Evolutionary conservation across 2,888 invertebrate genomes (phyloP).

Genomic region (Tenthredo amoena): DNA sequence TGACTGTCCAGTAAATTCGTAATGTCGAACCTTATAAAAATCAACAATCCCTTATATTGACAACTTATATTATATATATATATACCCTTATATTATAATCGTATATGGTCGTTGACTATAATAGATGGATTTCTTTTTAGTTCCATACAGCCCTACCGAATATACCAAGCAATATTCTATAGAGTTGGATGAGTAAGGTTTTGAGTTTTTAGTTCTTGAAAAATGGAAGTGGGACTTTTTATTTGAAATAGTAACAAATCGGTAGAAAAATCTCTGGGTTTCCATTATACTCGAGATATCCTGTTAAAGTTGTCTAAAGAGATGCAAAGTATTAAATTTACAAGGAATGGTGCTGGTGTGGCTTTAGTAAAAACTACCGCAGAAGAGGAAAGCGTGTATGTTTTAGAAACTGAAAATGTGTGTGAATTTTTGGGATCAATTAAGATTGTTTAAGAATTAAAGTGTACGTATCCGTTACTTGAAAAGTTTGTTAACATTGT

Average conservation of each 20-base stretch:
- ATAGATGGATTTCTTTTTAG: background rate
- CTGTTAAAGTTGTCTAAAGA: slow-evolving; percentile 26
- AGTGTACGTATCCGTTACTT: slow-evolving; percentile 14
- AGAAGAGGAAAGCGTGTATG: background rate
- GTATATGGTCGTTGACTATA: background rate
- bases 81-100: too few species aligned
- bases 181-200: background rate
- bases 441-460: slow-evolving; percentile 30
- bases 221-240: background rate
- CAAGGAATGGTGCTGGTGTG: slow-evolving; percentile 8
- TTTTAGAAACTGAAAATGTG: slow-evolving; percentile 3
- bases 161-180: slow-evolving; percentile 5
- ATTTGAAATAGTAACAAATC: background rate
- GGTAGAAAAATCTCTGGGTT: background rate
- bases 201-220: background rate
- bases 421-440: slow-evolving; percentile 40
- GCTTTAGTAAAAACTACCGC: background rate
- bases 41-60: background rate
- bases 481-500: background rate
- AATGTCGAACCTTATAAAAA: background rate
- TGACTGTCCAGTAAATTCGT: background rate
- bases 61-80: too few species aligned
- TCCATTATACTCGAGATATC: slow-evolving; percentile 38
- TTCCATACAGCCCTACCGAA: background rate
- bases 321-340: slow-evolving; percentile 38